Evolutionary conservation across 1,140 invertebrate species (phyloP).

Genomic region (Sipha flava): DNA sequence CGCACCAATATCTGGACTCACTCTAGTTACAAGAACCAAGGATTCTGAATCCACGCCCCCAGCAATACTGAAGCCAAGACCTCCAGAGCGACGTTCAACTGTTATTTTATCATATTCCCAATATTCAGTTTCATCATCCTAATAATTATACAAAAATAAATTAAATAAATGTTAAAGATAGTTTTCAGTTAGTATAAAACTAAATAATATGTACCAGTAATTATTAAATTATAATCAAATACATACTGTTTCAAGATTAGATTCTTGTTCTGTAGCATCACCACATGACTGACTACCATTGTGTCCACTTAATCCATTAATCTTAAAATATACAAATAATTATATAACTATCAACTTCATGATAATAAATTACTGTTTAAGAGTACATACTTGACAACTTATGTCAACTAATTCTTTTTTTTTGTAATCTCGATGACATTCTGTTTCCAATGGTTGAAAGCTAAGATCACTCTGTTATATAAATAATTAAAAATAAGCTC

Average conservation of each 20-base stretch:
- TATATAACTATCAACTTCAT: not conserved
- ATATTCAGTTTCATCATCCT: constrained; percentile 20
- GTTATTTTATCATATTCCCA: constrained; percentile 82
- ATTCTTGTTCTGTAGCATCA: constrained; percentile 25
- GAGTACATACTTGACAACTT: constrained; percentile 2
- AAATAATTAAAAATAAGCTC: not conserved
- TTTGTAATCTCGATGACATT: constrained; percentile 19
- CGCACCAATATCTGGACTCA: constrained; percentile 93
- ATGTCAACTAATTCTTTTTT: constrained; percentile 21
- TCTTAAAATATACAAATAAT: not conserved
- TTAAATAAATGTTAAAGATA: not conserved
- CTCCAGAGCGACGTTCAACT: constrained; percentile 73
- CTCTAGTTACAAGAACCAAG: constrained; percentile 96
- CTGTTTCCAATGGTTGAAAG: constrained; percentile 20
- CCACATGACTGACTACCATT: constrained; percentile 5
- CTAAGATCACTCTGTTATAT: not conserved
- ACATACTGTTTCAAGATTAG: constrained; percentile 26
- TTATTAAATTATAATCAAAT: not conserved
- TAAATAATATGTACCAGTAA: not conserved
- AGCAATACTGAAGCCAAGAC: constrained; percentile 94
- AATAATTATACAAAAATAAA: not conserved
- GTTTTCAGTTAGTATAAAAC: too few species aligned
- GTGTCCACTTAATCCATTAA: constrained; percentile 13
- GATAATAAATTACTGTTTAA: not conserved
- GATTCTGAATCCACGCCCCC: constrained; percentile 70